A percentile compares a stretch with the other conserved stretches of the same genome.
Evolutionary conservation across 2,113 vertebrate genomes (phyloP).

Genomic region (Saimiri boliviensis): DNA sequence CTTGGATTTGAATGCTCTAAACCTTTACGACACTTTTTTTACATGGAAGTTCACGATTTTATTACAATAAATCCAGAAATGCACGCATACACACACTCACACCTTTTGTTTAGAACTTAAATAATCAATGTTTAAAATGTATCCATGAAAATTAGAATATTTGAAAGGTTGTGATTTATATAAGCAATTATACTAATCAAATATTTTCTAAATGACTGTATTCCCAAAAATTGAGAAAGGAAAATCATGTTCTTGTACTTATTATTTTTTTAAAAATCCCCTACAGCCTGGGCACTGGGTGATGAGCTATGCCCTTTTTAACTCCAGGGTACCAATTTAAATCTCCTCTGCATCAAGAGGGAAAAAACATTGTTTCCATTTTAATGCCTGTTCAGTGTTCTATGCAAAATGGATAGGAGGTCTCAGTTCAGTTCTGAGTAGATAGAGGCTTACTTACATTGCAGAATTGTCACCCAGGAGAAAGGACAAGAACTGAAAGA

Average conservation of each 20-base stretch:
- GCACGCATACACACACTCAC: not conserved
- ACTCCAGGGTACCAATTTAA: conserved; percentile 63
- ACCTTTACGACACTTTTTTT: not conserved
- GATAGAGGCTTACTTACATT: conserved; percentile 57
- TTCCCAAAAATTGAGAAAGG: not conserved
- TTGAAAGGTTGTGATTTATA: conserved; percentile 29
- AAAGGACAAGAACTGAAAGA: conserved; percentile 47
- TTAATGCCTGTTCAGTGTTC: conserved; percentile 50
- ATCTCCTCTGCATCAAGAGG: conserved; percentile 41
- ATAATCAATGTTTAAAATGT: conserved; percentile 6
- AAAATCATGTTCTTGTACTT: conserved; percentile 4
- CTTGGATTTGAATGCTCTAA: not conserved
- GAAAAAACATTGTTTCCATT: conserved; percentile 60
- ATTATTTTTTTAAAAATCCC: not conserved
- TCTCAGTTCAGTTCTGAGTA: conserved; percentile 46
- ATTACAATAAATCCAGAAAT: conserved; percentile 1
- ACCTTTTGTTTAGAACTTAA: conserved; percentile 13
- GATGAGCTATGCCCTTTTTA: conserved; percentile 46
- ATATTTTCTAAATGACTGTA: not conserved
- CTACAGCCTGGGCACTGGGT: not conserved
- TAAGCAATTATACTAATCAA: not conserved
- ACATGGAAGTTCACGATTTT: not conserved
- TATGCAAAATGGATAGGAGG: conserved; percentile 52
- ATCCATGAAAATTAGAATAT: conserved; percentile 33
- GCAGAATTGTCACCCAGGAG: conserved; percentile 50